Percentiles rank a stretch among this genome's conserved stretches.
Conservation (phyloP, 2,797 vertebrate genomes). For the Pantherophis alleghaniensis region DNA sequence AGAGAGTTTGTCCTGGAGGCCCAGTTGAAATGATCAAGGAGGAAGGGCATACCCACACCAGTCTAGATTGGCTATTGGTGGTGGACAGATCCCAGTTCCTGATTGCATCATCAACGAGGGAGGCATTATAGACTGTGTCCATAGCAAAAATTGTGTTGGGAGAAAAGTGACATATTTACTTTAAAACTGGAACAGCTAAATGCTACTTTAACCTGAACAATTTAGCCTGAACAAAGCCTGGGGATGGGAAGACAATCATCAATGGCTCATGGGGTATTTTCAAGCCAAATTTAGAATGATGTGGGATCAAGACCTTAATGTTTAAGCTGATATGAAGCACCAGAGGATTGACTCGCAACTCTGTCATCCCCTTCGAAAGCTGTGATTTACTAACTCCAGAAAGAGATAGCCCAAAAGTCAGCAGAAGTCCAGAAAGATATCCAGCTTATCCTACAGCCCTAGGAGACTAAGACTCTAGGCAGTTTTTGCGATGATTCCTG, state of each 20-base stretch:
- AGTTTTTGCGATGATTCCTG: not conserved
- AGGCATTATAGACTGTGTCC: not conserved
- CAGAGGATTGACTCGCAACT: not conserved
- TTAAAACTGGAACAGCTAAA: not conserved
- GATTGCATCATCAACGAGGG: not conserved
- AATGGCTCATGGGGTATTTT: not conserved
- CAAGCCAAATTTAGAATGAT: not conserved
- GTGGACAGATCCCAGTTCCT: not conserved
- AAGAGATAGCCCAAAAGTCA: not conserved
- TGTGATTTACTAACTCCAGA: not conserved
- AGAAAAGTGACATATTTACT: not conserved
- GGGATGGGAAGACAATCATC: not conserved
- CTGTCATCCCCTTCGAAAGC: not conserved
- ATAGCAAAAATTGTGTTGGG: not conserved
- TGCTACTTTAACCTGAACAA: not conserved
- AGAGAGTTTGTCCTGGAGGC: not conserved
- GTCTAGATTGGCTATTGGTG: not conserved
- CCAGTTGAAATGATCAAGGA: not conserved
- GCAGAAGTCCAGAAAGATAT: not conserved
- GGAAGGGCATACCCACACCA: not conserved
- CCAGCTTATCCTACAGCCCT: not conserved
- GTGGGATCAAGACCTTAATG: not conserved
- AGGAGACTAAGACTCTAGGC: not conserved
- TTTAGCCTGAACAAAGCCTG: not conserved
- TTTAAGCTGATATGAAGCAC: not conserved